A percentile compares a stretch with the other conserved stretches of the same genome.
phyloP scores from a whole-genome alignment of 2,888 invertebrate species.

The Mactromeris polynyma region DNA sequence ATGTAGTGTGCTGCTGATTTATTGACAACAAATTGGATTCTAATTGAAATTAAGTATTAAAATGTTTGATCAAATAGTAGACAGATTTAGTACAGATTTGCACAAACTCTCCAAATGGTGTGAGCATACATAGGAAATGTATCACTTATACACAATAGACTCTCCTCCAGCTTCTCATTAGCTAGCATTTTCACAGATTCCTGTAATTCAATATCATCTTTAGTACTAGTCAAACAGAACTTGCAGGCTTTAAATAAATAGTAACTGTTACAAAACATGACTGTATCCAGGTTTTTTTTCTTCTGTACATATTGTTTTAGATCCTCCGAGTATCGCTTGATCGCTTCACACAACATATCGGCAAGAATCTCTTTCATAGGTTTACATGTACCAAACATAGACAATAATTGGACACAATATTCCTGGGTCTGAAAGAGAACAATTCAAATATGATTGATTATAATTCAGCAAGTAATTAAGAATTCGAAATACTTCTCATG shows the following conservation, averaged over 20 bases:
- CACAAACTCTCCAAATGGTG: constrained; percentile 63
- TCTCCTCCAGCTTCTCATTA: constrained; percentile 47
- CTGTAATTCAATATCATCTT: neutral
- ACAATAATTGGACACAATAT: neutral
- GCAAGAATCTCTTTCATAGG: neutral
- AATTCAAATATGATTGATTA: too few species aligned
- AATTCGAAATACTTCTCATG: too few species aligned
- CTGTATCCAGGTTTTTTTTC: neutral
- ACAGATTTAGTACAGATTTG: neutral
- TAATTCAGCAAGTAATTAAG: too few species aligned
- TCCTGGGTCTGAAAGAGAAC: constrained; percentile 15
- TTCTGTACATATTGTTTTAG: constrained; percentile 13
- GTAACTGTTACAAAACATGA: constrained; percentile 50
- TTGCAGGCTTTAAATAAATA: constrained; percentile 46
- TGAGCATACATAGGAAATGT: constrained; percentile 66
- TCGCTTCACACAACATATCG: constrained; percentile 17
- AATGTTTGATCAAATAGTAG: too few species aligned
- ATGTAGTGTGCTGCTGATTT: neutral
- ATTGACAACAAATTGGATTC: neutral
- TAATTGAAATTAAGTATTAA: neutral
- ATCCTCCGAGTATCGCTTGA: constrained; percentile 30
- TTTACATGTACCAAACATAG: neutral
- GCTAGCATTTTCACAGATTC: constrained; percentile 21
- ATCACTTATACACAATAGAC: constrained; percentile 60
- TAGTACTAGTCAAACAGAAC: constrained; percentile 4